phyloP scores from a whole-genome alignment of 2,888 invertebrate genomes.

The Epistrophella euchroma region DNA sequence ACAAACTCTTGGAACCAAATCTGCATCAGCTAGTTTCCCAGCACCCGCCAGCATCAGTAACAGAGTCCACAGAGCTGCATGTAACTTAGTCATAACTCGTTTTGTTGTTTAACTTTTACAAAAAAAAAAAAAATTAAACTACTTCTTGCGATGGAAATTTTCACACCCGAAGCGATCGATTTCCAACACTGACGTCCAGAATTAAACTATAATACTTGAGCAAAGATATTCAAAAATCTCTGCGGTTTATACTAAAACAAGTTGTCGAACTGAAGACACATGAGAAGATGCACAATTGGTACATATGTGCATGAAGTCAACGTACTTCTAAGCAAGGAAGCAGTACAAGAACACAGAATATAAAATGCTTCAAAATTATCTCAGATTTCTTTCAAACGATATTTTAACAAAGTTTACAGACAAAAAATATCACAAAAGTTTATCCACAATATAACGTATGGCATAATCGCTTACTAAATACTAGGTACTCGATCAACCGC shows the following conservation, averaged over 20 bases:
- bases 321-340: slow-evolving; percentile 56
- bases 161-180: slow-evolving; percentile 55
- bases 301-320: slow-evolving; percentile 58
- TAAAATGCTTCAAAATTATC: slow-evolving; percentile 53
- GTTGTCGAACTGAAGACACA: slow-evolving; percentile 52
- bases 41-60: slow-evolving; percentile 46
- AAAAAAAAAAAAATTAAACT: no score
- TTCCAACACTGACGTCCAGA: slow-evolving; percentile 44
- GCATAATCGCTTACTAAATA: slow-evolving; percentile 39
- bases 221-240: slow-evolving; percentile 26
- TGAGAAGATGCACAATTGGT: slow-evolving; percentile 45
- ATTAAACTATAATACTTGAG: not conserved
- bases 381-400: slow-evolving; percentile 43
- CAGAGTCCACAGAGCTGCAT: slow-evolving; percentile 45
- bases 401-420: slow-evolving; percentile 32
- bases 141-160: slow-evolving; percentile 49
- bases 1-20: slow-evolving; percentile 84
- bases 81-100: slow-evolving; percentile 65
- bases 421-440: slow-evolving; percentile 51
- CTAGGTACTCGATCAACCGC: slow-evolving; percentile 39
- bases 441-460: slow-evolving; percentile 49
- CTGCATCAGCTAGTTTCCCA: slow-evolving; percentile 60
- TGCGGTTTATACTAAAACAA: slow-evolving; percentile 46
- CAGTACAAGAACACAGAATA: slow-evolving; percentile 56
- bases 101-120: no score